Evolutionary conservation across 1,140 invertebrate species (phyloP).

Genomic region (Patella vulgata): DNA sequence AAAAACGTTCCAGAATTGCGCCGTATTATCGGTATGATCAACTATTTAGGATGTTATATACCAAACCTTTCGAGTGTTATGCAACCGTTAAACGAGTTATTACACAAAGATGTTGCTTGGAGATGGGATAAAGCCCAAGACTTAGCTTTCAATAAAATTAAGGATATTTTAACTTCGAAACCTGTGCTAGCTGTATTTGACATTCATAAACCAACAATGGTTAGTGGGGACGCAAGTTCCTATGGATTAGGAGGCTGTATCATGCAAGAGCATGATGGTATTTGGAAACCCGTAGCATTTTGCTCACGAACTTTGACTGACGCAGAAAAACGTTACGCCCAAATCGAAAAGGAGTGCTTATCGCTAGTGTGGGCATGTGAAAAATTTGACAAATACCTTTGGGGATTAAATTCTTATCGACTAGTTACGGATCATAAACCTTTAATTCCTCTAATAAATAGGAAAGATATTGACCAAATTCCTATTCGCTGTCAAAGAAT

Average conservation of each 20-base stretch:
- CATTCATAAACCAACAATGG: slow-evolving; percentile 11
- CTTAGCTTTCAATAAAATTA: slow-evolving; percentile 9
- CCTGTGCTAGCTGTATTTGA: slow-evolving; percentile 11
- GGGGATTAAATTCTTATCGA: slow-evolving; percentile 49
- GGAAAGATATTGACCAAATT: slow-evolving; percentile 16
- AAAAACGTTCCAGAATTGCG: slow-evolving; percentile 10
- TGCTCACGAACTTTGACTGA: slow-evolving; percentile 64
- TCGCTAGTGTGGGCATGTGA: slow-evolving; percentile 69
- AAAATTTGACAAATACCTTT: slow-evolving; percentile 70
- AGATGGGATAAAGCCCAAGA: slow-evolving; percentile 11
- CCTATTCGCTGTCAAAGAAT: slow-evolving; percentile 31
- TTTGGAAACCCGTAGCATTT: slow-evolving; percentile 55
- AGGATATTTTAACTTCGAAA: slow-evolving; percentile 3
- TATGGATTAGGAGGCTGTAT: slow-evolving; percentile 36
- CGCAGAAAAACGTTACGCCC: slow-evolving; percentile 67
- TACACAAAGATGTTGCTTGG: slow-evolving; percentile 20
- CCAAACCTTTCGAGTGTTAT: slow-evolving; percentile 15
- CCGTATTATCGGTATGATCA: slow-evolving; percentile 62
- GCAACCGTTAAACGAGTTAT: slow-evolving; percentile 11
- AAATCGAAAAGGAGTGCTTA: slow-evolving; percentile 71
- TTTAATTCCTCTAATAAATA: slow-evolving; percentile 44
- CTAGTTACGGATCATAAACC: slow-evolving; percentile 60
- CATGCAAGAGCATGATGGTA: slow-evolving; percentile 21
- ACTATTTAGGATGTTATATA: slow-evolving; percentile 64
- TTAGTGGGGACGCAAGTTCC: slow-evolving; percentile 29